These are phyloP conservation scores for Rhincodon typus DNA, from an alignment of 2,797 vertebrate genomes.

Conservation along the genomic window DNA sequence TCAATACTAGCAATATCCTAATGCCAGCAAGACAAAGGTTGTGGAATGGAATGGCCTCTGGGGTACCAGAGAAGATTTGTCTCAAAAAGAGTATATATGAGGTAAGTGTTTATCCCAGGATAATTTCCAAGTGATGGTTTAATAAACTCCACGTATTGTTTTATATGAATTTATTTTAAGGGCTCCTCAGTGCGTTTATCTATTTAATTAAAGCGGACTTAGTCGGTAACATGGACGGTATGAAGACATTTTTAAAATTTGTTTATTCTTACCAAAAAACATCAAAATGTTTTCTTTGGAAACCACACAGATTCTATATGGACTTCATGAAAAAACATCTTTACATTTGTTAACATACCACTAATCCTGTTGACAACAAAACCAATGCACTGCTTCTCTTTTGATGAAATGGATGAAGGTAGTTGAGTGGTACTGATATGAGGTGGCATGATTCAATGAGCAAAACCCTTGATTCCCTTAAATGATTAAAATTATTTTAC, in stretches of 20 bases:
- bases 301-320: neutral
- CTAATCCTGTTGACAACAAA: neutral
- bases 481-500: neutral
- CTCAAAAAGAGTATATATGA: neutral
- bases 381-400: neutral
- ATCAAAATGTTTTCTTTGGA: neutral
- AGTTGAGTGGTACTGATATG: neutral
- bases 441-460: neutral
- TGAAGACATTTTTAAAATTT: neutral
- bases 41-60: neutral
- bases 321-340: neutral
- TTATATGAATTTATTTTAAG: neutral
- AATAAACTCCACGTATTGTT: neutral
- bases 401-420: neutral
- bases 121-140: neutral
- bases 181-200: neutral
- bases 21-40: neutral
- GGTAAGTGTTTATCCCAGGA: neutral
- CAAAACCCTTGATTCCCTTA: neutral
- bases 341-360: neutral
- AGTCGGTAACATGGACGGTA: neutral
- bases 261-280: neutral
- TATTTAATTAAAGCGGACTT: neutral
- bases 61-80: neutral
- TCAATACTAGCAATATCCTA: neutral